phyloP scores from a whole-genome alignment of 2,113 vertebrate genomes.

The Manacus vitellinus region DNA sequence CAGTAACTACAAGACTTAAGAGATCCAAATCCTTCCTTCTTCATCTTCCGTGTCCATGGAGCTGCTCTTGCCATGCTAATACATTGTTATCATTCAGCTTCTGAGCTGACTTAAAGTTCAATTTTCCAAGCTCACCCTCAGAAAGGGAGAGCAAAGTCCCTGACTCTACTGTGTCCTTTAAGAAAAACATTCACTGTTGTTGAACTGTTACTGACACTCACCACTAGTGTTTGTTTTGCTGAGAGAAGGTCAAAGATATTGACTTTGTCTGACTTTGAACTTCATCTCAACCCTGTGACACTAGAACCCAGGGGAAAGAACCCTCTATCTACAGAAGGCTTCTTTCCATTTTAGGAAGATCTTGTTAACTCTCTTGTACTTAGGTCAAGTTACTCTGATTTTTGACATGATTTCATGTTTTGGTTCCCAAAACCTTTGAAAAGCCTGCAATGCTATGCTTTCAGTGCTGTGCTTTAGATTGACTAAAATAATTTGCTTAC shows the following conservation, averaged over 20 bases:
- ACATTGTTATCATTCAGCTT: background rate
- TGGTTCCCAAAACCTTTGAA: constrained; percentile 21
- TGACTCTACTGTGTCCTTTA: background rate
- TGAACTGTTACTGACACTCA: constrained; percentile 28
- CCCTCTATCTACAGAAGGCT: background rate
- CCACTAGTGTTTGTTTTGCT: constrained; percentile 31
- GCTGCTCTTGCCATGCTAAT: background rate
- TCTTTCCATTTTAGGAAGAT: constrained; percentile 53
- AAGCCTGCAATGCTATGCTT: background rate
- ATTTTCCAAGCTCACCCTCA: background rate
- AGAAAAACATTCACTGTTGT: constrained; percentile 26
- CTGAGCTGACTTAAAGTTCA: background rate
- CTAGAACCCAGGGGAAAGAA: background rate
- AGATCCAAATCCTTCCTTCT: background rate
- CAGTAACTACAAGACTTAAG: background rate
- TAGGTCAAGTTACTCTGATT: constrained; percentile 33
- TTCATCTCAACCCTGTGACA: constrained; percentile 43
- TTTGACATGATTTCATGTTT: background rate
- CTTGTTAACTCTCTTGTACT: background rate
- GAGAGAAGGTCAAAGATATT: constrained; percentile 27
- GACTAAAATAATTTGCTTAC: background rate
- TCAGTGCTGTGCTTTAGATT: background rate
- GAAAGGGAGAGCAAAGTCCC: background rate
- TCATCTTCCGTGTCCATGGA: background rate
- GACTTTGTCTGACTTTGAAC: constrained; percentile 46